These are phyloP conservation scores for Onthophagus taurus DNA, from an alignment of 1,140 invertebrate genomes.

Conservation along the genomic window DNA sequence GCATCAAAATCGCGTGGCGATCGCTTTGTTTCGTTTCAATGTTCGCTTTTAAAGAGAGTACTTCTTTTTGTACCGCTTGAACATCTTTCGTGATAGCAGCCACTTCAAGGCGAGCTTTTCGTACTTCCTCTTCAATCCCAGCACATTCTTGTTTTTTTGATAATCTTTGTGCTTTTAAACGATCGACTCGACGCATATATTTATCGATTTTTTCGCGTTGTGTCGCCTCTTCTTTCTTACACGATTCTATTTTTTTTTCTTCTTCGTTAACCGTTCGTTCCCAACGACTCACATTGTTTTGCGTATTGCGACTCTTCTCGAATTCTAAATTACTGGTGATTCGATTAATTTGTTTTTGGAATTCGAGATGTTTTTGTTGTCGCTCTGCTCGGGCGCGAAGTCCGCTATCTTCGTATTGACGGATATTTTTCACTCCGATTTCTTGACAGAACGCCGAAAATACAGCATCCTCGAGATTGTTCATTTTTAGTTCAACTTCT, in stretches of 20 bases:
- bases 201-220: constrained; percentile 86
- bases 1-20: constrained; percentile 82
- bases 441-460: constrained; percentile 89
- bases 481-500: constrained; percentile 91
- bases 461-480: constrained; percentile 93
- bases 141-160: constrained; percentile 77
- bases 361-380: constrained; percentile 88
- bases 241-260: constrained; percentile 82
- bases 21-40: constrained; percentile 88
- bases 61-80: constrained; percentile 74
- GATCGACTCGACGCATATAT: constrained; percentile 77
- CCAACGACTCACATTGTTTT: constrained; percentile 87
- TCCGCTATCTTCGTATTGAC: constrained; percentile 97
- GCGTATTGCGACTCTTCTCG: constrained; percentile 87
- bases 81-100: constrained; percentile 86
- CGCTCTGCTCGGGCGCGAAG: constrained; percentile 91
- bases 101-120: constrained; percentile 77
- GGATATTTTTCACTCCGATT: constrained; percentile 94
- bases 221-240: constrained; percentile 78
- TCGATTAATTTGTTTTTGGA: constrained; percentile 94
- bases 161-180: constrained; percentile 65
- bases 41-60: constrained; percentile 74
- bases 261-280: constrained; percentile 88
- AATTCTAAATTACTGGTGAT: constrained; percentile 95
- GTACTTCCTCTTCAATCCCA: constrained; percentile 71